Conservation (phyloP, 1,140 invertebrate genomes). For the Drosophila nigrodunni region DNA sequence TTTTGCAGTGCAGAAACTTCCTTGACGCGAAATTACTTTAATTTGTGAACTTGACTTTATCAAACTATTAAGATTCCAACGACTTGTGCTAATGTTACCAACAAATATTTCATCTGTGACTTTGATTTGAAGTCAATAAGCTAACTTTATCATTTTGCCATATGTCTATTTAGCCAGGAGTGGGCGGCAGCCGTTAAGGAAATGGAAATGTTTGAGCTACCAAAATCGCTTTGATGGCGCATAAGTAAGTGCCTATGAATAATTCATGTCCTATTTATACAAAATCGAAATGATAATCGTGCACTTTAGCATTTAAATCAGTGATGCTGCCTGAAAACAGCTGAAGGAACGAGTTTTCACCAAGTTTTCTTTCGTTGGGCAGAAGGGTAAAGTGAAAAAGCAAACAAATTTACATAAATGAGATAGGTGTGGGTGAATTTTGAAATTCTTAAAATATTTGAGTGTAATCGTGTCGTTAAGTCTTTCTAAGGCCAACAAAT, state of each 20-base stretch:
- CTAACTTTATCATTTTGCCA: slow-evolving; percentile 66
- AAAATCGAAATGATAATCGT: slow-evolving; percentile 82
- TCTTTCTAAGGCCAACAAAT: not conserved
- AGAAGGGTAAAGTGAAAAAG: slow-evolving; percentile 9
- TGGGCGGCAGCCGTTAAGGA: too few species aligned
- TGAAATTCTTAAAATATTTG: slow-evolving; percentile 8
- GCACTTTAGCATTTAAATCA: slow-evolving; percentile 82
- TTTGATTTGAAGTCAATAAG: slow-evolving; percentile 64
- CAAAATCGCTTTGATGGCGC: slow-evolving; percentile 78
- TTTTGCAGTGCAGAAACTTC: slow-evolving; percentile 45
- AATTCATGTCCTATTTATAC: slow-evolving; percentile 78
- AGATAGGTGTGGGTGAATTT: slow-evolving; percentile 13
- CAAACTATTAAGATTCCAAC: slow-evolving; percentile 61
- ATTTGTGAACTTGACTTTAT: slow-evolving; percentile 76
- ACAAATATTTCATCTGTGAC: slow-evolving; percentile 48
- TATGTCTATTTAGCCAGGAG: slow-evolving; percentile 16
- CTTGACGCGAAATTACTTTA: slow-evolving; percentile 74
- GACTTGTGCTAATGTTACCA: slow-evolving; percentile 59
- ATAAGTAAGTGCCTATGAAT: slow-evolving; percentile 79
- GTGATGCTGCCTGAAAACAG: slow-evolving; percentile 18
- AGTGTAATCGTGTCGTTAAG: slow-evolving; percentile 14
- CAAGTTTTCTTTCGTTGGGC: not conserved
- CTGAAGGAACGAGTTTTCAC: not conserved
- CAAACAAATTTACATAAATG: slow-evolving; percentile 60
- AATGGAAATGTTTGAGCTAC: slow-evolving; percentile 40